phyloP scores from a whole-genome alignment of 2,113 vertebrate genomes.

The Orcinus orca region DNA sequence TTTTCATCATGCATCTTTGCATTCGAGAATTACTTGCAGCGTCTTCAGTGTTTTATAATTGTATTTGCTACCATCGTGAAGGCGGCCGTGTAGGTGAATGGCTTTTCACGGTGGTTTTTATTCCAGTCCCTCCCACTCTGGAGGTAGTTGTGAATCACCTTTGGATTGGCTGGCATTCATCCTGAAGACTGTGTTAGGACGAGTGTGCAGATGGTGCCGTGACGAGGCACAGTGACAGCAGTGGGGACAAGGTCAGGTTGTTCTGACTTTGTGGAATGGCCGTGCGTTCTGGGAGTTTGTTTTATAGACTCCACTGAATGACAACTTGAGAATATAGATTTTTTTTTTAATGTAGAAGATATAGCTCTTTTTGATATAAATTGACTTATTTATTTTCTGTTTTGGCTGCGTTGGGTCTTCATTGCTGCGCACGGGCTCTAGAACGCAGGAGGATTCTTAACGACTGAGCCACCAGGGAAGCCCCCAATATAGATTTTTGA shows the following conservation, averaged over 20 bases:
- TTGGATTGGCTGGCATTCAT: fast-evolving
- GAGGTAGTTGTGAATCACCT: fast-evolving
- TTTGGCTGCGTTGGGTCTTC: too few relatives aligned
- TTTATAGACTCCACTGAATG: neutral
- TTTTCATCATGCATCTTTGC: fast-evolving
- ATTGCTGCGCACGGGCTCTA: too few relatives aligned
- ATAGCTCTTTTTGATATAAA: too few relatives aligned
- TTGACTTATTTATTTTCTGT: too few relatives aligned
- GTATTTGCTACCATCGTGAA: fast-evolving
- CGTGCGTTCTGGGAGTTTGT: fast-evolving
- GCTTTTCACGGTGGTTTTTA: neutral
- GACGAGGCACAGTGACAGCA: neutral
- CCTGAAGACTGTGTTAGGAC: neutral
- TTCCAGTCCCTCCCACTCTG: fast-evolving
- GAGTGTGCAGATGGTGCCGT: fast-evolving
- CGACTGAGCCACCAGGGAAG: too few relatives aligned
- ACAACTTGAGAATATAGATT: neutral
- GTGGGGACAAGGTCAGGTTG: fast-evolving
- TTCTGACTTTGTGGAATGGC: fast-evolving
- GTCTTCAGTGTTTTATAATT: fast-evolving
- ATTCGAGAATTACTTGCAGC: neutral
- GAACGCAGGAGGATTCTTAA: too few relatives aligned
- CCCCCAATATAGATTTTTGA: neutral
- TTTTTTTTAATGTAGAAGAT: too few relatives aligned
- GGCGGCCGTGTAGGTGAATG: fast-evolving